These are phyloP conservation scores for Tachina grossa DNA, from an alignment of 2,888 invertebrate species.

Conservation along the genomic window DNA sequence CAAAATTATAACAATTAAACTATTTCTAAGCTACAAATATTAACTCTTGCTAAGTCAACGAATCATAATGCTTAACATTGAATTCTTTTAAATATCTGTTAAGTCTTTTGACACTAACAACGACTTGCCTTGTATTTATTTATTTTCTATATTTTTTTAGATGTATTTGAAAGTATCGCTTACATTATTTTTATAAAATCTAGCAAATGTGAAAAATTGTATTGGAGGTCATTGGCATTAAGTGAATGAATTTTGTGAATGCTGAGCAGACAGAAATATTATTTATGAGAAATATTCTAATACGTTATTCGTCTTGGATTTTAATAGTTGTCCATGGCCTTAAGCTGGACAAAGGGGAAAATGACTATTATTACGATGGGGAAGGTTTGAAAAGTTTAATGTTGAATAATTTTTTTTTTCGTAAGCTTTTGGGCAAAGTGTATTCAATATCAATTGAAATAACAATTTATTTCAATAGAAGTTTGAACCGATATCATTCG, in stretches of 20 bases:
- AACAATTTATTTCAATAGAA: too few relatives aligned
- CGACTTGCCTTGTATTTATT: constrained; percentile 4
- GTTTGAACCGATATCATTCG: too few relatives aligned
- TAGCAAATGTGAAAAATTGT: constrained; percentile 20
- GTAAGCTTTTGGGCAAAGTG: too few relatives aligned
- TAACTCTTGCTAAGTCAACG: too few relatives aligned
- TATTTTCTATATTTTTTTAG: constrained; percentile 9
- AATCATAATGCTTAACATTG: background rate
- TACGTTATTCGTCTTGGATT: background rate
- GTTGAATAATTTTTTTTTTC: too few relatives aligned
- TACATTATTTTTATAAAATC: constrained; percentile 25
- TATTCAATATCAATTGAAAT: too few relatives aligned
- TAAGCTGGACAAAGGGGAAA: background rate
- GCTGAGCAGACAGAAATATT: constrained; percentile 4
- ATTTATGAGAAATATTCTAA: constrained; percentile 31
- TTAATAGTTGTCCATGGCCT: constrained; percentile 37
- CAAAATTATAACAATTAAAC: too few relatives aligned
- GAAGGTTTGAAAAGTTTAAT: too few relatives aligned
- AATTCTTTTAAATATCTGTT: constrained; percentile 14
- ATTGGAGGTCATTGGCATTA: constrained; percentile 63
- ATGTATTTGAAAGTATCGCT: constrained; percentile 43
- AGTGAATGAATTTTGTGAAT: constrained; percentile 15
- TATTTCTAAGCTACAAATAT: background rate
- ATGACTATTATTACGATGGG: too few relatives aligned
- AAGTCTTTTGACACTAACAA: background rate